phyloP scores from a whole-genome alignment of 2,797 vertebrate species.

The Babyrousa celebensis region DNA sequence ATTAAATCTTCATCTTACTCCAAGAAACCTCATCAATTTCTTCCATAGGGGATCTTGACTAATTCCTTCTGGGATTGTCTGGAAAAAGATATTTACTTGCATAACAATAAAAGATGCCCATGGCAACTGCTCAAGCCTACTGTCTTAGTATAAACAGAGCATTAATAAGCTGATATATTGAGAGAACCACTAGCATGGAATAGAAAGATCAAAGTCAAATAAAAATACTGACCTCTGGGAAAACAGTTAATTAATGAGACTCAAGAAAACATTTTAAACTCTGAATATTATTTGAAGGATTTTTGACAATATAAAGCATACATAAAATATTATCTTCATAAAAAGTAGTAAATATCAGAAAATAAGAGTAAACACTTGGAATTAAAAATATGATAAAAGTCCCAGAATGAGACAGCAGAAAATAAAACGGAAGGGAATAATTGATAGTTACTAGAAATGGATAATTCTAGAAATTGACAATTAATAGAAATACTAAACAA shows the following conservation, averaged over 20 bases:
- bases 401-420: not conserved
- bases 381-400: constrained; percentile 10
- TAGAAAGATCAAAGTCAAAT: constrained; percentile 18
- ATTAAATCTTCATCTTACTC: not conserved
- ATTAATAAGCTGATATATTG: not conserved
- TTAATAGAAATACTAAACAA: not conserved
- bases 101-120: not conserved
- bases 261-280: not conserved
- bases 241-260: not conserved
- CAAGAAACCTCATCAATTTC: not conserved
- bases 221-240: not conserved
- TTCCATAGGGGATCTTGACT: not conserved
- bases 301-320: not conserved
- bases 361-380: not conserved
- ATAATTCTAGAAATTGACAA: not conserved
- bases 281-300: not conserved
- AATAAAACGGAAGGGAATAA: not conserved
- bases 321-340: not conserved
- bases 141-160: not conserved
- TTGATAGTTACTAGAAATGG: not conserved
- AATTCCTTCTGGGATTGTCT: not conserved
- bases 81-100: not conserved
- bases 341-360: not conserved
- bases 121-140: not conserved
- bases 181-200: not conserved